A percentile compares a stretch with the other conserved stretches of the same genome.
These are phyloP conservation scores for Sciurus niger DNA, from an alignment of 2,113 vertebrate species.

Conservation along the genomic window DNA sequence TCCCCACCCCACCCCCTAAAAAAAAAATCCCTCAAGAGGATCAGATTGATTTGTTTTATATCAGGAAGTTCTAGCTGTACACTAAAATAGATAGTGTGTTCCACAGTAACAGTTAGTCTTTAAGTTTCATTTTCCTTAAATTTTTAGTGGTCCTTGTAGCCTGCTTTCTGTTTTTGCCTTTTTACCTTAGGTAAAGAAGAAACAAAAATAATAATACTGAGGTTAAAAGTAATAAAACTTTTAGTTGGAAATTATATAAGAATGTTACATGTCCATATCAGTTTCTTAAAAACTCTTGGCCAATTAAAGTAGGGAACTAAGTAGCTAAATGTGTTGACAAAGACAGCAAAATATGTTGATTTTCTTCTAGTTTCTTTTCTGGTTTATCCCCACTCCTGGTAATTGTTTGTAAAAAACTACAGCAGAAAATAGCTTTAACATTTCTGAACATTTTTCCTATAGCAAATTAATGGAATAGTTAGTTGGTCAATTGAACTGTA, in stretches of 20 bases:
- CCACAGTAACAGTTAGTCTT: background rate
- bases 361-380: background rate
- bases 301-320: constrained; percentile 18
- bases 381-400: background rate
- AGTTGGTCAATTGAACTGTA: constrained; percentile 12
- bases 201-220: constrained; percentile 47
- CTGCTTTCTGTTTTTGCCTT: background rate
- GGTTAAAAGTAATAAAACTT: constrained; percentile 53
- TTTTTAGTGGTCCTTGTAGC: constrained; percentile 1
- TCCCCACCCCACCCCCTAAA: fast-evolving
- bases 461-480: constrained; percentile 35
- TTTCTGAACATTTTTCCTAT: constrained; percentile 59
- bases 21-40: background rate
- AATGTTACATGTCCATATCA: constrained; percentile 10
- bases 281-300: background rate
- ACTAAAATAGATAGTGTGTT: constrained; percentile 10
- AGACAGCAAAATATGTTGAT: background rate
- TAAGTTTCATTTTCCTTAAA: constrained; percentile 34
- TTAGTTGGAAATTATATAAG: constrained; percentile 48
- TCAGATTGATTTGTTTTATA: background rate
- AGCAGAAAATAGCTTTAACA: constrained; percentile 44
- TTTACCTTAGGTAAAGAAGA: constrained; percentile 31
- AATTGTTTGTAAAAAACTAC: constrained; percentile 31
- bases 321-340: background rate
- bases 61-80: background rate